Evolutionary conservation across 2,113 vertebrate species (phyloP).

Genomic region (Gavialis gangeticus): DNA sequence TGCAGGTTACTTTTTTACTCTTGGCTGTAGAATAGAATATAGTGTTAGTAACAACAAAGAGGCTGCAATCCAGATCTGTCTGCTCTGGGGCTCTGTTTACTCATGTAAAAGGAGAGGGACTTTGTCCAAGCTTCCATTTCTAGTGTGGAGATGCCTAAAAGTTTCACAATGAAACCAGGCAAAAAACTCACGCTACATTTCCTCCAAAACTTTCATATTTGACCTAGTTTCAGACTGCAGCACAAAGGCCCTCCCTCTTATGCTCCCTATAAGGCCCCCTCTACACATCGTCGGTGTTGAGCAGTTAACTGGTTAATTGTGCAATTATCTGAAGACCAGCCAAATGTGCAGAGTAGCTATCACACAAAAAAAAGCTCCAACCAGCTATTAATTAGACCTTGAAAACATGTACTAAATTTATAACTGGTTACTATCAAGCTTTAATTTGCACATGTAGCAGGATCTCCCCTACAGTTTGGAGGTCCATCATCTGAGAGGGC

Average conservation of each 20-base stretch:
- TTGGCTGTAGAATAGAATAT: neutral
- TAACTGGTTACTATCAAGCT: no score
- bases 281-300: neutral
- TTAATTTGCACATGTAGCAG: no score
- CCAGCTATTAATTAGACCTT: no score
- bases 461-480: no score
- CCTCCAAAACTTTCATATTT: neutral
- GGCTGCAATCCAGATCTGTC: neutral
- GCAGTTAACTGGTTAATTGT: neutral
- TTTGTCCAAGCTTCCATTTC: neutral
- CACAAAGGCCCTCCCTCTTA: fast-evolving
- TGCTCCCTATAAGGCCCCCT: neutral
- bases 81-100: neutral
- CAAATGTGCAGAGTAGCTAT: no score
- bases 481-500: no score
- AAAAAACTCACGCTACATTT: neutral
- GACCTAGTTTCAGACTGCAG: neutral
- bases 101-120: neutral
- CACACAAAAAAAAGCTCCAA: no score
- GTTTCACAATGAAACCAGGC: neutral
- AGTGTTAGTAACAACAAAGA: neutral
- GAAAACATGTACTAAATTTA: no score
- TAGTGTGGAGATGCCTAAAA: neutral
- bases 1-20: neutral
- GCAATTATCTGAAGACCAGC: neutral